A percentile compares a stretch with the other conserved stretches of the same genome.
Evolutionary conservation across 2,888 invertebrate species (phyloP).

Genomic region (Chironomus tentans): DNA sequence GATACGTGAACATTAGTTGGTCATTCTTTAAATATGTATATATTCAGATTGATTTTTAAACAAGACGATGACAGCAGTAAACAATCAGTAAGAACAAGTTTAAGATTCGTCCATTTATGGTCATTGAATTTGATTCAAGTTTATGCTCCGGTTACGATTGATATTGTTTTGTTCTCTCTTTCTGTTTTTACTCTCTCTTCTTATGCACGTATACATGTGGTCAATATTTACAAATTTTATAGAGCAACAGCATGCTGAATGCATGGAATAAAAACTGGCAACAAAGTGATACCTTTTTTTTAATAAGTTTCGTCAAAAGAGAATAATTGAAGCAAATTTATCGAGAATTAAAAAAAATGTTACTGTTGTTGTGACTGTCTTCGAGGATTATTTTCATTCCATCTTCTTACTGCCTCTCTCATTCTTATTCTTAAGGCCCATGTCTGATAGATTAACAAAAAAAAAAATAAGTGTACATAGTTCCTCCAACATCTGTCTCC

Average conservation of each 20-base stretch:
- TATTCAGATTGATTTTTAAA: no score
- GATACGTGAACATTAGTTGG: no score
- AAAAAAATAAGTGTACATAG: background rate
- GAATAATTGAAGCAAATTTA: background rate
- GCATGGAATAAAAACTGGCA: background rate
- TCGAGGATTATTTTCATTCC: background rate
- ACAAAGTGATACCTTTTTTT: background rate
- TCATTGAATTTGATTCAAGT: background rate
- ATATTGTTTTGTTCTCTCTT: background rate
- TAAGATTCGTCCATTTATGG: background rate
- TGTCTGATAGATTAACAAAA: conserved; percentile 11
- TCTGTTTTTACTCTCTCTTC: no score
- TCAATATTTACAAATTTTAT: background rate
- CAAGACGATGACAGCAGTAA: no score
- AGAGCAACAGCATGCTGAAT: background rate
- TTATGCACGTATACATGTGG: background rate
- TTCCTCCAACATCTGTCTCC: background rate
- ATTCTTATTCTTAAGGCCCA: background rate
- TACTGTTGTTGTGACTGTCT: background rate
- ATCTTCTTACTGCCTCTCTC: background rate
- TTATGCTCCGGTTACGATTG: background rate
- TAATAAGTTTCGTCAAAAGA: background rate
- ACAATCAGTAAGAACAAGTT: no score
- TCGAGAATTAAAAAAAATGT: no score
- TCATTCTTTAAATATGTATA: no score